Percentiles rank a stretch among this genome's conserved stretches.
Conservation (phyloP, 2,888 invertebrate genomes). For the Xanthorhoe designata region DNA sequence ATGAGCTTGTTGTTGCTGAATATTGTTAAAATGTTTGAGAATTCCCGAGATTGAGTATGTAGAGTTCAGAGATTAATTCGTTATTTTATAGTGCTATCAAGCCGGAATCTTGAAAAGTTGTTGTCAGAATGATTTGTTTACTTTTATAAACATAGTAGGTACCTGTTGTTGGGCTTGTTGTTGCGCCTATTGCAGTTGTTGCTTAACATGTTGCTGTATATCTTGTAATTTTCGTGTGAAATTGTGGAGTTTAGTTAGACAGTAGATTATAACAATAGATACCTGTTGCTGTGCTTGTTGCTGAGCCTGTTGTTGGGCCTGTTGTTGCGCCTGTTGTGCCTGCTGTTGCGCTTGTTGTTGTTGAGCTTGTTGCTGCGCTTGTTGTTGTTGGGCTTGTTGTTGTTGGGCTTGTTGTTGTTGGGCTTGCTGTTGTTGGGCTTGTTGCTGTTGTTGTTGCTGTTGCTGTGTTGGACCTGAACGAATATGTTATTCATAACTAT, state of each 20-base stretch:
- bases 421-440: constrained; percentile 41
- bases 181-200: constrained; percentile 53
- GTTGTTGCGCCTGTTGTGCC: constrained; percentile 53
- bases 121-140: too few species aligned
- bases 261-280: too few species aligned
- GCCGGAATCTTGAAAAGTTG: too few species aligned
- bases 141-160: too few species aligned
- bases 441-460: constrained; percentile 41
- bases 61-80: too few species aligned
- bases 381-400: constrained; percentile 47
- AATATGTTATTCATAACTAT: neutral
- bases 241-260: too few species aligned
- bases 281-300: constrained; percentile 43
- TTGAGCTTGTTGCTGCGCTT: constrained; percentile 24
- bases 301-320: constrained; percentile 52
- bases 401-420: constrained; percentile 44
- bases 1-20: too few species aligned
- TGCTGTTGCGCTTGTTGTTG: constrained; percentile 42
- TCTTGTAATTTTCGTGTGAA: too few species aligned
- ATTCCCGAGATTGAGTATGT: too few species aligned
- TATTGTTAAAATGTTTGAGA: too few species aligned
- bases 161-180: constrained; percentile 59
- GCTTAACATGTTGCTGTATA: constrained; percentile 53
- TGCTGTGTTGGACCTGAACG: constrained; percentile 26
- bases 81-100: too few species aligned